Evolutionary conservation across 2,113 vertebrate species (phyloP).

Genomic region (Octodon degus): DNA sequence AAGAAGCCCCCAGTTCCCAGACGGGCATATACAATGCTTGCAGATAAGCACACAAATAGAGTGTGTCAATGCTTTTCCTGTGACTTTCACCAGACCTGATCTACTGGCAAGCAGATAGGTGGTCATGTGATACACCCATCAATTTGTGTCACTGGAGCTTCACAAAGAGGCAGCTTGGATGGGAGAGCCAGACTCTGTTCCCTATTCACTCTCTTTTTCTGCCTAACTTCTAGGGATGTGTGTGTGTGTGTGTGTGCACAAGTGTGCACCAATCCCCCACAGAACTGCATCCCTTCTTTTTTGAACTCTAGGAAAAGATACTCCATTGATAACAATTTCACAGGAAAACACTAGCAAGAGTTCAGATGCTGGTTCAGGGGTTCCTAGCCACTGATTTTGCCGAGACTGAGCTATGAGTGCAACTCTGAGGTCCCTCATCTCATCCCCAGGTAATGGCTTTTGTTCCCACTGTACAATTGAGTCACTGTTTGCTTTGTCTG

Average conservation of each 20-base stretch:
- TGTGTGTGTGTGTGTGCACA: background rate
- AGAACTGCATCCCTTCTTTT: background rate
- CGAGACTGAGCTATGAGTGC: background rate
- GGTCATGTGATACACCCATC: constrained; percentile 38
- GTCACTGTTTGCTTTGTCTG: constrained; percentile 66
- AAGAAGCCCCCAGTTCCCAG: background rate
- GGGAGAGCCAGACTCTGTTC: background rate
- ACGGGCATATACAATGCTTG: background rate
- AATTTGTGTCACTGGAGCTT: constrained; percentile 53
- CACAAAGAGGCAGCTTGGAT: background rate
- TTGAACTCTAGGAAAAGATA: background rate
- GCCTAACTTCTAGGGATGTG: background rate
- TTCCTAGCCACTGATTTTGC: constrained; percentile 35
- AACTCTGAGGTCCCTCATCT: constrained; percentile 51
- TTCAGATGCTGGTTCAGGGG: background rate
- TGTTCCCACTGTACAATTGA: constrained; percentile 74
- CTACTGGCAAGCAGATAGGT: constrained; percentile 71
- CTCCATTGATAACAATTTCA: background rate
- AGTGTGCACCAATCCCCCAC: background rate
- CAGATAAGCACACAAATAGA: background rate
- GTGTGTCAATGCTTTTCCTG: background rate
- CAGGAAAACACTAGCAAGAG: background rate
- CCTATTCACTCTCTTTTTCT: background rate
- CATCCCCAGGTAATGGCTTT: constrained; percentile 72
- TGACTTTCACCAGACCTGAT: constrained; percentile 56